These are phyloP conservation scores for Pituophis catenifer DNA, from an alignment of 2,113 vertebrate genomes.

Conservation along the genomic window DNA sequence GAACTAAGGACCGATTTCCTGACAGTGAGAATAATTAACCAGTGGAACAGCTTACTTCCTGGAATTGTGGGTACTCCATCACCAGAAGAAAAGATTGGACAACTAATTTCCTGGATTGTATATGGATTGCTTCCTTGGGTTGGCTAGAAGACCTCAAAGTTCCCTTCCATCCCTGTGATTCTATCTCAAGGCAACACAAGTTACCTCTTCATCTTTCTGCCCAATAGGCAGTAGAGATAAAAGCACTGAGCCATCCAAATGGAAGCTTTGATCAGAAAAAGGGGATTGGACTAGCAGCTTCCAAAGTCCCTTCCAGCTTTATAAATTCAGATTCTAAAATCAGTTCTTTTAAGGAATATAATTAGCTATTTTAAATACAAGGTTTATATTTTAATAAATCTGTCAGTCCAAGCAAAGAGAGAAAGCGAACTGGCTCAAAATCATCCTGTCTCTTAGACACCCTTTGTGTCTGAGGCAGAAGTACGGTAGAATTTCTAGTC, in stretches of 20 bases:
- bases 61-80: background rate
- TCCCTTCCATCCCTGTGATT: background rate
- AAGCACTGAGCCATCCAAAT: background rate
- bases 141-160: background rate
- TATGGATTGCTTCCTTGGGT: background rate
- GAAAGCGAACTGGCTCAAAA: background rate
- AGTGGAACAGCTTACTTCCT: background rate
- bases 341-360: slow-evolving; percentile 16
- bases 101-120: background rate
- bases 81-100: background rate
- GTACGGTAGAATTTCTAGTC: background rate
- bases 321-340: background rate
- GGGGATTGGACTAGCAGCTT: background rate
- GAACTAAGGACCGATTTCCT: background rate
- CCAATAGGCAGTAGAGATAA: background rate
- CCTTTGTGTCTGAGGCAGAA: background rate
- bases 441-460: background rate
- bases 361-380: background rate
- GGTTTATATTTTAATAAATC: background rate
- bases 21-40: background rate
- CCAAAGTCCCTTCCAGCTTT: background rate
- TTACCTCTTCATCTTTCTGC: background rate
- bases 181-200: background rate
- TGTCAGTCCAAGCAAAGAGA: background rate
- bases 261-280: background rate